Evolutionary conservation across 2,888 invertebrate species (phyloP).

Genomic region (Synanthedon myopaeformis): DNA sequence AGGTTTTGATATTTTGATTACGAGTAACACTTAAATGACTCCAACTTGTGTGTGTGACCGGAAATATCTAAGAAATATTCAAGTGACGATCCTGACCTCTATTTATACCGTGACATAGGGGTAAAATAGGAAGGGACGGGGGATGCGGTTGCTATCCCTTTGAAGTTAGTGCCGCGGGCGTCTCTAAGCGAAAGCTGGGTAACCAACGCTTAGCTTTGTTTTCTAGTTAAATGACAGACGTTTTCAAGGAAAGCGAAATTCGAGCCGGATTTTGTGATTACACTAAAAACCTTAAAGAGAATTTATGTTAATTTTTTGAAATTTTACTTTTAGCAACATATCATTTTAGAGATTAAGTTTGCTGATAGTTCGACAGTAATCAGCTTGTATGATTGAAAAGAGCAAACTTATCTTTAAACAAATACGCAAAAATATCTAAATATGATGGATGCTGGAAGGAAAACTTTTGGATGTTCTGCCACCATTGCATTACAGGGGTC

Average conservation of each 20-base stretch:
- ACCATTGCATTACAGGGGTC: no score
- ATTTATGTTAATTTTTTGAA: not conserved
- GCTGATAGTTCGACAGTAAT: no score
- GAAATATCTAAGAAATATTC: no score
- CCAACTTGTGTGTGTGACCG: no score
- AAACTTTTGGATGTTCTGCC: no score
- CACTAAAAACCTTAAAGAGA: not conserved
- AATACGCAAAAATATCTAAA: no score
- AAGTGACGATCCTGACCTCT: not conserved
- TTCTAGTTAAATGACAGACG: conserved; percentile 58
- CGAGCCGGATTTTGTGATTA: not conserved
- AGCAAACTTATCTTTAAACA: no score
- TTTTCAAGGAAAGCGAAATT: conserved; percentile 24
- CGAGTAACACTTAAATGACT: no score
- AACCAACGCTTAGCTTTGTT: conserved; percentile 65
- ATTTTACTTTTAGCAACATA: not conserved
- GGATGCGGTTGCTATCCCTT: conserved; percentile 50
- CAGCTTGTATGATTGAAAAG: no score
- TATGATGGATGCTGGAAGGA: no score
- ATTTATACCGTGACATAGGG: conserved; percentile 5
- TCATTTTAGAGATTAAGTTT: no score
- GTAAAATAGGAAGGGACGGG: conserved; percentile 17
- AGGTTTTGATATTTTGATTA: no score
- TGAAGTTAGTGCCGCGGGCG: conserved; percentile 59
- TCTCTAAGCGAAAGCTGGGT: conserved; percentile 60